A percentile compares a stretch with the other conserved stretches of the same genome.
These are phyloP conservation scores for Brenthis hecate DNA, from an alignment of 2,888 invertebrate species.

Conservation along the genomic window DNA sequence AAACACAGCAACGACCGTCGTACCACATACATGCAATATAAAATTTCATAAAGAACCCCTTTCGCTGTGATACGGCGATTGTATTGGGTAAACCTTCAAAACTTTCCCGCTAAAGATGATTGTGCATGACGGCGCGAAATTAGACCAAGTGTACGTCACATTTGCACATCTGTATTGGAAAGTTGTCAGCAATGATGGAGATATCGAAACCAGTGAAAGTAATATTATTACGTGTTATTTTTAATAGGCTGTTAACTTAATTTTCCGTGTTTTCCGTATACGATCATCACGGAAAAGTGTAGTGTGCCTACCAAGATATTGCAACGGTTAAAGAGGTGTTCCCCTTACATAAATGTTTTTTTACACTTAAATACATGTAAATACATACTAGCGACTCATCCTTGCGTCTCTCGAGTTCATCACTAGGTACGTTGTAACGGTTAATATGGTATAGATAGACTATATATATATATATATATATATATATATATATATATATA, in stretches of 20 bases:
- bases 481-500: too few species aligned
- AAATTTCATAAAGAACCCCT: constrained; percentile 9
- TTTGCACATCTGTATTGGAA: constrained; percentile 71
- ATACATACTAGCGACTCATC: too few species aligned
- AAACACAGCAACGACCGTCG: too few species aligned
- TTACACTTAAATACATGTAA: background rate
- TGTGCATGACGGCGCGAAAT: constrained; percentile 59
- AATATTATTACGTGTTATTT: constrained; percentile 45
- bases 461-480: too few species aligned
- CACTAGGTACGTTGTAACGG: too few species aligned
- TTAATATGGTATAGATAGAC: too few species aligned
- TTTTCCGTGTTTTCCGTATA: constrained; percentile 63
- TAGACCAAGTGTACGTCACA: constrained; percentile 47
- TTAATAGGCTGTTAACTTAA: constrained; percentile 32
- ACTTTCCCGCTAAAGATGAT: constrained; percentile 68
- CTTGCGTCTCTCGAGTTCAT: too few species aligned
- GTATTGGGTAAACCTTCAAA: constrained; percentile 34
- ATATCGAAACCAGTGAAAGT: constrained; percentile 61
- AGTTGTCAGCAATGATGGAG: constrained; percentile 71
- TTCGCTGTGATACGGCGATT: constrained; percentile 15
- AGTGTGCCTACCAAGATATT: constrained; percentile 36
- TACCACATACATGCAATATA: too few species aligned
- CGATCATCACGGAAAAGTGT: constrained; percentile 59
- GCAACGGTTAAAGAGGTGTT: background rate
- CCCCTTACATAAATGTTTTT: background rate